phyloP scores from a whole-genome alignment of 1,140 invertebrate species.

The Hyles euphorbiae region DNA sequence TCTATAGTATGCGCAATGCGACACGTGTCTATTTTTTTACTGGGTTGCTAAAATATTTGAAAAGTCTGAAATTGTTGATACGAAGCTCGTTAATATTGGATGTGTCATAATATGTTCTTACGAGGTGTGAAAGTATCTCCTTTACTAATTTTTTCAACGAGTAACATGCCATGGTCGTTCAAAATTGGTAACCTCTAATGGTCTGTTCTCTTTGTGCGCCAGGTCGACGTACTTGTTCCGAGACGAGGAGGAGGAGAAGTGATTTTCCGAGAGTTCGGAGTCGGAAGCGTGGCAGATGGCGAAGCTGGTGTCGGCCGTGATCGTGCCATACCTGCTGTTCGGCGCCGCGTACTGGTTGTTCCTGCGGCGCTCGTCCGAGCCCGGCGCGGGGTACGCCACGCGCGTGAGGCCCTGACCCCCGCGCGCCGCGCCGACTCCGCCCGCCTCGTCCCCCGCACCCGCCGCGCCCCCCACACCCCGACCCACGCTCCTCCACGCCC shows the following conservation, averaged over 20 bases:
- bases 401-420: neutral
- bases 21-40: too few species aligned
- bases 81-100: too few species aligned
- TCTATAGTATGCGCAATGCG: too few species aligned
- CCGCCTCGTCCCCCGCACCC: slow-evolving; percentile 1
- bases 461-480: neutral
- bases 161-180: neutral
- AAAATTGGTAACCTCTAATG: neutral
- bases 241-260: slow-evolving; percentile 82
- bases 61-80: too few species aligned
- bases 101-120: too few species aligned
- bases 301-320: slow-evolving; percentile 41
- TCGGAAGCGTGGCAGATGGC: slow-evolving; percentile 28
- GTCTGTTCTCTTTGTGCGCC: slow-evolving; percentile 5
- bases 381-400: slow-evolving; percentile 18
- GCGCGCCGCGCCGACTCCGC: neutral
- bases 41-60: too few species aligned
- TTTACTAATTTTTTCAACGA: too few species aligned
- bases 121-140: too few species aligned
- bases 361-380: slow-evolving; percentile 22
- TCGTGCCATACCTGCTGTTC: slow-evolving; percentile 51
- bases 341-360: slow-evolving; percentile 29
- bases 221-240: slow-evolving; percentile 90
- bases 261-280: slow-evolving; percentile 50
- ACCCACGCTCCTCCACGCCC: neutral